Base-by-base conservation (phyloP, 2,888 invertebrate species). In the Slavum lentiscoides region DNA sequence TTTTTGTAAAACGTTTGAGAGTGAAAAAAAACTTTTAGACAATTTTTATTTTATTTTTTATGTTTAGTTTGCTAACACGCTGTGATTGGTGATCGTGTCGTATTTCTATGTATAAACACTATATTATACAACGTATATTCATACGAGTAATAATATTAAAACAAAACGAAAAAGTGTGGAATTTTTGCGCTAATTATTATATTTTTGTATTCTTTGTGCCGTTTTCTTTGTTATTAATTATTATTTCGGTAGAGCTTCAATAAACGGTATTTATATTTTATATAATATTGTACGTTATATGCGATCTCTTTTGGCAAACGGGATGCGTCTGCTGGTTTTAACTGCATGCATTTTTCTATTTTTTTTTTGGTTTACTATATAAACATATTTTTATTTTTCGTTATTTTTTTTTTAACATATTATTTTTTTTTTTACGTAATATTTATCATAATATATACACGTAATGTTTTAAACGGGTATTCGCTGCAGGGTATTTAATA, bases 31-130 rank as follows among this genome's bases (percentile, higher is more conserved):
- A 30, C 30, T 1, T 30, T 68, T 43, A 67, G 23, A 23, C 59
- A 30, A n/a, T 17, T 21, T 67, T 1, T n/a, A n/a, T n/a, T n/a
- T n/a, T n/a, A n/a, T n/a, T n/a, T n/a, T n/a, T n/a, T n/a, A n/a
- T n/a, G n/a, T 39, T 23, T 17, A n/a, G 2, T 19, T 9, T 30
- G 30, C 9, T 37, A 17, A 30, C 49, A 39, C 15, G 21, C 74
- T 75, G 67, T 75, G 75, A 75, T 75, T 75, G 75, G 75, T 75
- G 75, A 75, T 75, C 68, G 75, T 67, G 59, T 68, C 49, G 3
- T 49, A 49, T 13, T 49, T 75, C 58, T 75, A n/a, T 17, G 5
- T 61, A 61, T 59, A 21, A 43, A 43, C 7, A 43, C 43, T 30
- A 7, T 11, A 49, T 49, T 2, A 49, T n/a, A n/a, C n/a, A n/a